Conservation (phyloP, 92 coral and sea anemone species). For the Epizoanthus rinbou region DNA sequence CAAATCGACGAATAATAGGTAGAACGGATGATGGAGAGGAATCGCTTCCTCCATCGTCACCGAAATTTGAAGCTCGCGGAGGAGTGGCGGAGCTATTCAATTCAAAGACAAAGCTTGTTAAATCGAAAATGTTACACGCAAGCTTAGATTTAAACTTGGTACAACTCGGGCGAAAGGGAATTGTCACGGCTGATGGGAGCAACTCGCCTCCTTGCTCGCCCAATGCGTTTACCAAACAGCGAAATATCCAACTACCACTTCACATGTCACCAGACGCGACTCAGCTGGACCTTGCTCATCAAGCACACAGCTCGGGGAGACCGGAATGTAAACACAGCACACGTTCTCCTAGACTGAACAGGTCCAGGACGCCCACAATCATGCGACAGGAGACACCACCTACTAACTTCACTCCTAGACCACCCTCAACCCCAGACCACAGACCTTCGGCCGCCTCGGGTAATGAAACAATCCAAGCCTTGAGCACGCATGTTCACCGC, state of each 20-base stretch:
- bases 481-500: slow-evolving; percentile 37
- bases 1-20: background rate
- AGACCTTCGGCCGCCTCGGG: slow-evolving; percentile 37
- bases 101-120: background rate
- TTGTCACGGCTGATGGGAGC: background rate
- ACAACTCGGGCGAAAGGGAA: slow-evolving; percentile 2
- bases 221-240: slow-evolving; percentile 14
- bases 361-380: slow-evolving; percentile 22
- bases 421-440: slow-evolving; percentile 17
- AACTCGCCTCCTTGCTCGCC: background rate
- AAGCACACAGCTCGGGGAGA: slow-evolving; percentile 10
- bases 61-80: background rate
- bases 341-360: slow-evolving; percentile 13
- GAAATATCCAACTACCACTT: slow-evolving; percentile 5
- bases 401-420: background rate
- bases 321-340: slow-evolving; percentile 5
- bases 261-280: background rate
- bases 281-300: slow-evolving; percentile 8
- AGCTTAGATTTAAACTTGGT: background rate
- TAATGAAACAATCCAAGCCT: background rate
- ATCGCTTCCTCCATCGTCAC: slow-evolving; percentile 25
- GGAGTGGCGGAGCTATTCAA: background rate
- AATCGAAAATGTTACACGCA: background rate
- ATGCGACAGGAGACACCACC: background rate
- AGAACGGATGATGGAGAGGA: background rate